Percentiles rank a stretch among this genome's conserved stretches.
phyloP scores from a whole-genome alignment of 1,140 invertebrate species.

The Ips typographus region DNA sequence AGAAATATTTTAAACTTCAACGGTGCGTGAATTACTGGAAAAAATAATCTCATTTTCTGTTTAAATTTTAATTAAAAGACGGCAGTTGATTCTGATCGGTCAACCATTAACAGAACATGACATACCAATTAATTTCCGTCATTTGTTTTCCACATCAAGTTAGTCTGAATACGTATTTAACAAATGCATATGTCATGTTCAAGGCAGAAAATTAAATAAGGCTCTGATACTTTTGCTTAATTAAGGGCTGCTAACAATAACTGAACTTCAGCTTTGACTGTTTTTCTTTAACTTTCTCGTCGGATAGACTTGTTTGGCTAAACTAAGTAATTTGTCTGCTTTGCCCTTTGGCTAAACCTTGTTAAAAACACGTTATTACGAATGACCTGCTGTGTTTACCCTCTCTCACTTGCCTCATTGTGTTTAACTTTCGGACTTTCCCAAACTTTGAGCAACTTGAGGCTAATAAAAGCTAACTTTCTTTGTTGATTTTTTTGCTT shows the following conservation, averaged over 20 bases:
- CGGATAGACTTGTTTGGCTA: constrained; percentile 2
- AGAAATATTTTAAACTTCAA: neutral
- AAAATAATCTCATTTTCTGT: neutral
- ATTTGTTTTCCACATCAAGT: neutral
- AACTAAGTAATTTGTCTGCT: constrained; percentile 4
- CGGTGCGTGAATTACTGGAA: neutral
- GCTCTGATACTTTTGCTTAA: neutral
- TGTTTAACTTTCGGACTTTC: neutral
- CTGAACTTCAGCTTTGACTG: constrained; percentile 1
- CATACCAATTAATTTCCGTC: neutral
- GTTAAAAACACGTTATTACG: constrained; percentile 6
- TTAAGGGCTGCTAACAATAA: constrained; percentile 2
- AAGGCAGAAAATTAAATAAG: neutral
- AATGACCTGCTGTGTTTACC: neutral
- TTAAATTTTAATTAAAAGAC: constrained; percentile 3
- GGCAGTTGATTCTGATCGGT: neutral
- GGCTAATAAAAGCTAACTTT: no score
- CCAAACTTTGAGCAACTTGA: neutral
- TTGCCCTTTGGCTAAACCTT: neutral
- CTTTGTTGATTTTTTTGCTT: no score
- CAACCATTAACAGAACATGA: neutral
- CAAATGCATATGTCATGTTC: neutral
- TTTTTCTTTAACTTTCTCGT: constrained; percentile 3
- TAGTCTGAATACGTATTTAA: neutral
- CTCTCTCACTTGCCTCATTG: neutral